Evolutionary conservation across 2,797 vertebrate genomes (phyloP).

Genomic region (Ctenopoma multispine): DNA sequence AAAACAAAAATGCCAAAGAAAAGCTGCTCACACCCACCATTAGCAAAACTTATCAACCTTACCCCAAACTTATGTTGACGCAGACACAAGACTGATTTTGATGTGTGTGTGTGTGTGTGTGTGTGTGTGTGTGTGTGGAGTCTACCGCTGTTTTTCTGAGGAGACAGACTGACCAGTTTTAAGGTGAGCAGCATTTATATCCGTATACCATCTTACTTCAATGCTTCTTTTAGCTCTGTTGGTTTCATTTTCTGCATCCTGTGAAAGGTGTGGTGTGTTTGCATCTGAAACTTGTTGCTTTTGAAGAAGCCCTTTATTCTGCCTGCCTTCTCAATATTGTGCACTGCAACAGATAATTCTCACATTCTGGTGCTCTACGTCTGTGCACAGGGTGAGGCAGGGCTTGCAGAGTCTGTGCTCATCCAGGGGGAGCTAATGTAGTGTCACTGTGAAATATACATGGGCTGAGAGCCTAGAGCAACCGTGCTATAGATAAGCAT

Average conservation of each 20-base stretch:
- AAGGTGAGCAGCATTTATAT: slow-evolving; percentile 73
- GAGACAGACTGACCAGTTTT: slow-evolving; percentile 58
- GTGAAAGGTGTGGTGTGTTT: slow-evolving; percentile 28
- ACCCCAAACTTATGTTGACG: slow-evolving; percentile 63
- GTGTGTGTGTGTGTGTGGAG: slow-evolving; percentile 32
- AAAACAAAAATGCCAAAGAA: slow-evolving; percentile 69
- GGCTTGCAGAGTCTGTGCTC: slow-evolving; percentile 57
- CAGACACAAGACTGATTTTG: slow-evolving; percentile 27
- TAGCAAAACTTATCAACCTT: slow-evolving; percentile 52
- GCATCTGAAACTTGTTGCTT: slow-evolving; percentile 34
- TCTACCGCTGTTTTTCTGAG: slow-evolving; percentile 53
- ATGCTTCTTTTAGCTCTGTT: too few species aligned
- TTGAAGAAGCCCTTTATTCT: slow-evolving; percentile 8
- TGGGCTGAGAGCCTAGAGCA: slow-evolving; percentile 69
- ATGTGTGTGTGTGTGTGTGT: slow-evolving; percentile 60
- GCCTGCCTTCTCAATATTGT: neutral
- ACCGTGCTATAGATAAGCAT: slow-evolving; percentile 68
- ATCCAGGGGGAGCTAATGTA: slow-evolving; percentile 73
- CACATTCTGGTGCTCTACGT: slow-evolving; percentile 25
- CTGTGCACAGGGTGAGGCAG: slow-evolving; percentile 28
- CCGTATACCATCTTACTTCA: too few species aligned
- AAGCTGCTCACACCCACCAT: slow-evolving; percentile 35
- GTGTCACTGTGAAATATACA: slow-evolving; percentile 78
- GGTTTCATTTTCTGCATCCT: too few species aligned
- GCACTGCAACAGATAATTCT: slow-evolving; percentile 11